These are phyloP conservation scores for Chymomyza costata DNA, from an alignment of 1,140 invertebrate genomes.

Conservation along the genomic window DNA sequence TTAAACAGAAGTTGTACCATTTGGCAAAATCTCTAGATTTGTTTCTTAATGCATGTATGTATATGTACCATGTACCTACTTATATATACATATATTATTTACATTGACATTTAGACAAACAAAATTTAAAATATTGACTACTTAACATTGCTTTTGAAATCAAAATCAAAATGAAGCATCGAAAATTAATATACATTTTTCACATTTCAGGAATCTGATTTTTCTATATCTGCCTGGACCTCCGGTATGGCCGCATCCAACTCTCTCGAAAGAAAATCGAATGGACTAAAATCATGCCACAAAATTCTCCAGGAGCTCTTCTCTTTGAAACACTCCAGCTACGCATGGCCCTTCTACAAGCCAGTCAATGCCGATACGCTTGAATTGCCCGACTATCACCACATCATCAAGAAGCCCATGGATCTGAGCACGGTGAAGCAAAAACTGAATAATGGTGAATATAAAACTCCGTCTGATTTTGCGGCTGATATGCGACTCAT, in stretches of 20 bases:
- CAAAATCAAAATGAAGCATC: too few species aligned
- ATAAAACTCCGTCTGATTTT: neutral
- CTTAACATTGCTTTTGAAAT: too few species aligned
- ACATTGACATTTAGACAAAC: too few species aligned
- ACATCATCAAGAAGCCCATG: neutral
- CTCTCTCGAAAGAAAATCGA: too few species aligned
- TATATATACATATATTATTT: too few species aligned
- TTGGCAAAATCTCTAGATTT: too few species aligned
- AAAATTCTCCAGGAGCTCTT: neutral
- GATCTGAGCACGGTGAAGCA: neutral
- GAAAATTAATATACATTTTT: too few species aligned
- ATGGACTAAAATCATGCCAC: neutral
- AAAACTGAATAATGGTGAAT: neutral
- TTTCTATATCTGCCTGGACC: constrained; percentile 62
- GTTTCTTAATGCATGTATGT: too few species aligned
- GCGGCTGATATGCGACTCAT: neutral
- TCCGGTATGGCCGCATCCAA: too few species aligned
- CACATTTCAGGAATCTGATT: constrained; percentile 72
- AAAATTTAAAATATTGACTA: too few species aligned
- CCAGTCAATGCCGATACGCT: neutral
- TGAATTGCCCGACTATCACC: neutral
- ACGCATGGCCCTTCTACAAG: neutral
- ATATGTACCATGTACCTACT: too few species aligned
- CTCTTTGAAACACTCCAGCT: neutral
- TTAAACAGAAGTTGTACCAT: too few species aligned